Conservation (phyloP, 2,888 invertebrate genomes). For the Empis stercorea region DNA sequence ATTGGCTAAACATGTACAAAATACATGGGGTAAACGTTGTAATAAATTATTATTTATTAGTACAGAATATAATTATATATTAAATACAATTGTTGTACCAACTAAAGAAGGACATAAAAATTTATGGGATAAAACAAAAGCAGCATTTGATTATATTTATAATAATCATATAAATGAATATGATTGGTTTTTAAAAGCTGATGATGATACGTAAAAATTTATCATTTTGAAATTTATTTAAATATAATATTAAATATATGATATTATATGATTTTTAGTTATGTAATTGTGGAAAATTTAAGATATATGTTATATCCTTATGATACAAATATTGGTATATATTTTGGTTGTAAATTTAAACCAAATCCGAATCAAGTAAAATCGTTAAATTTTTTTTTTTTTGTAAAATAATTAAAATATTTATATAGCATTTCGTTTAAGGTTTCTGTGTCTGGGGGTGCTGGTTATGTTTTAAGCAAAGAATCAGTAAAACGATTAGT, state of each 20-base stretch:
- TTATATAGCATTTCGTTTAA: too few species aligned
- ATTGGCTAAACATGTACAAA: constrained; percentile 62
- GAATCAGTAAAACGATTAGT: constrained; percentile 70
- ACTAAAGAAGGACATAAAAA: constrained; percentile 82
- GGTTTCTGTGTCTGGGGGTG: constrained; percentile 88
- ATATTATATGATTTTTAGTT: constrained; percentile 40
- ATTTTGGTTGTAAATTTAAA: constrained; percentile 88
- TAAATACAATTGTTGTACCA: constrained; percentile 71
- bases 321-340: constrained; percentile 60
- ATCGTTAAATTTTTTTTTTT: neutral
- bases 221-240: neutral
- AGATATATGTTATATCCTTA: constrained; percentile 74
- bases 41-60: constrained; percentile 83
- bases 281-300: constrained; percentile 89
- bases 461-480: constrained; percentile 85
- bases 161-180: constrained; percentile 70
- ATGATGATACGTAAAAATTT: constrained; percentile 87
- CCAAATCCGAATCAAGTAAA: constrained; percentile 45
- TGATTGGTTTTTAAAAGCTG: constrained; percentile 97
- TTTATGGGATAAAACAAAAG: constrained; percentile 95
- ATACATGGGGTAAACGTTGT: constrained; percentile 91
- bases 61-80: constrained; percentile 50
- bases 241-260: neutral
- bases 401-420: neutral
- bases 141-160: constrained; percentile 80